Evolutionary conservation across 1,140 invertebrate species (phyloP), one percentile per base, ranked within the genome.

Genomic region (Paralvinella palmiformis): DNA sequence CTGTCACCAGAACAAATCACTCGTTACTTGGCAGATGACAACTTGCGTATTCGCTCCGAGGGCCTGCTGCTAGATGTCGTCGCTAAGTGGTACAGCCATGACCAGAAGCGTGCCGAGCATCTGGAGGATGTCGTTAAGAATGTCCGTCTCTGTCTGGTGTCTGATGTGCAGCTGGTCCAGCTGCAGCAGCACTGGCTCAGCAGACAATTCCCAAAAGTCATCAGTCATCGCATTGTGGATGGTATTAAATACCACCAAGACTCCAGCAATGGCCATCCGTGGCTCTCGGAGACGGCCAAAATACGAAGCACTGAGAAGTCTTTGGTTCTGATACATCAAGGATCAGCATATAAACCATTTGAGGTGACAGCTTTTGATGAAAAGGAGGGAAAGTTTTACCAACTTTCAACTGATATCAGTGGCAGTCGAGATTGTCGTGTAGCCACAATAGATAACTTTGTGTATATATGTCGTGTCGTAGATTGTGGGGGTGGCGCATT

Each of bases 1-100:
- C 64, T 79, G 67, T 72, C 73, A 48, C 63, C 73, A 1, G 61
- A 35, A 4, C 5, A 62, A n/a, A 15, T 60, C 1, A 36, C 33
- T 66, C 7, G 68, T 27, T 76, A 78, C 55, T 37, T 79, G 22
- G 63, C 69, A 6, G 65, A 71, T 56, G 69, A 77, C 60, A 64
- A 57, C 2, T 60, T 79, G 29, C 66, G 70, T 36, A 68, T 71
- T 3, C 57, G 66, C 7, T 76, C 76, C 7, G 78, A 79, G 62
- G 73, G 69, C 60, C 70, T 90, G 87, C 89, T 96, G 64, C 73
- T 76, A 63, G 65, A 75, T 29, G 68, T 67, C 65, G 44, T 79
- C 24, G 72, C 74, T 22, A 69, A 72, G 45, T 79, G 78, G 78
- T 73, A 77, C 41, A 59, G 68, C 31, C 70, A 66, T 41, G 71